Conservation (phyloP, 2,113 vertebrate genomes). For the Callorhinus ursinus region DNA sequence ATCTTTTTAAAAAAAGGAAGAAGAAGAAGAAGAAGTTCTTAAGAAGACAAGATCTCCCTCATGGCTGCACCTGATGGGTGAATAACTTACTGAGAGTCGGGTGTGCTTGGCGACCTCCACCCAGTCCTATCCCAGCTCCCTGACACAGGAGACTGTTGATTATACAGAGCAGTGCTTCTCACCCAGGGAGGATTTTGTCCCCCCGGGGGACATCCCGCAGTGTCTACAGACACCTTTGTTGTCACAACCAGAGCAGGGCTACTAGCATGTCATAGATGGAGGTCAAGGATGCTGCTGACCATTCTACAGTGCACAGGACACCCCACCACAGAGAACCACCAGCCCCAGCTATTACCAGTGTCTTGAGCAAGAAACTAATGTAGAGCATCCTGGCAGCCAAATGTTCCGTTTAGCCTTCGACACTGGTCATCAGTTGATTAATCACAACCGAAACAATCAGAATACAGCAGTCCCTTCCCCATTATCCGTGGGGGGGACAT, state of each 20-base stretch:
- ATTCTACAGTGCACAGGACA: neutral
- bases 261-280: neutral
- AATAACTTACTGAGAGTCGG: conserved; percentile 50
- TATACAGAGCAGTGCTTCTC: conserved; percentile 60
- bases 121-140: conserved; percentile 66
- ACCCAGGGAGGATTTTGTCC: neutral
- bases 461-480: neutral
- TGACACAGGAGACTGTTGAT: conserved; percentile 68
- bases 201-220: neutral
- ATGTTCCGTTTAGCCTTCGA: conserved; percentile 71
- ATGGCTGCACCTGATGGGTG: neutral
- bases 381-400: conserved; percentile 78
- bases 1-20: too few relatives aligned
- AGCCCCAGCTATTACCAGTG: neutral
- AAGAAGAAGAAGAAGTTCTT: neutral
- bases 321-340: neutral
- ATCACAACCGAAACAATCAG: conserved; percentile 81
- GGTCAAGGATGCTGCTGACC: neutral
- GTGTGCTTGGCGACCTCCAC: conserved; percentile 48
- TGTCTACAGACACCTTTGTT: neutral
- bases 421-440: conserved; percentile 82
- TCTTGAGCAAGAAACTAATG: neutral
- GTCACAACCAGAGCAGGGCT: neutral
- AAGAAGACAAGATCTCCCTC: neutral
- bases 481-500: fast-evolving